Evolutionary conservation across 37 sponge, comb jelly and placozoan genomes (phyloP), one percentile per base, ranked within the genome.

Genomic region (Geodia barretti): DNA sequence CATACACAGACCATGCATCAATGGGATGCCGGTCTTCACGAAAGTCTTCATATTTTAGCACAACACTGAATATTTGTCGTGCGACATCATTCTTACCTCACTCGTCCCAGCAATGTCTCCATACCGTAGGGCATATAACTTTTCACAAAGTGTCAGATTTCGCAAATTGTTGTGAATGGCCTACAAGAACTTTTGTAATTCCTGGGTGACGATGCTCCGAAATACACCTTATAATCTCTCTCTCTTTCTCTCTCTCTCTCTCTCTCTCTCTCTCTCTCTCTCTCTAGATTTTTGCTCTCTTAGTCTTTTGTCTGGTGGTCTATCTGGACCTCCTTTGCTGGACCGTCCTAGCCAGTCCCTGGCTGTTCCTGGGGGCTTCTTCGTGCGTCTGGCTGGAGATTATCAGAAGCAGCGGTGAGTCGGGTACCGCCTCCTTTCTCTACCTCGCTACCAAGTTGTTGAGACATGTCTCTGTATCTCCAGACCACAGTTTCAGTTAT

Each of bases 371-470:
- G 3, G 75, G 68, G 20, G 88, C 88, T 3, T 80, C 81, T 70
- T 65, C 88, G 1, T 87, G 88, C 60, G 88, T 87, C 60, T 87
- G 88, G 88, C 28, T 80, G 14, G 88, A 87, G 74, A 62, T 87
- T 11, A 70, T 81, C 19, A 68, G 88, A n/a, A 81, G 39, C 23
- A 68, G 42, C 24, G 84, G 84, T 83, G 42, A 79, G 61, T 47
- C 54, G 14, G 11, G 11, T 47, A 7, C 67, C 67, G 5, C 31
- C 24, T n/a, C 67, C 54, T 47, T 14, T 47, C 54, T 47, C 54
- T 47, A 7, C 14, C 54, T 47, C 14, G 7, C n/a, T n/a, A n/a
- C n/a, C n/a, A n/a, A n/a, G n/a, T n/a, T n/a, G n/a, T n/a, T n/a
- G n/a, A n/a, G n/a, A n/a, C n/a, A n/a, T n/a, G n/a, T n/a, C n/a